A percentile compares a stretch with the other conserved stretches of the same genome.
Conservation (phyloP, 2,797 vertebrate genomes). For the Malacoctenus gilli region DNA sequence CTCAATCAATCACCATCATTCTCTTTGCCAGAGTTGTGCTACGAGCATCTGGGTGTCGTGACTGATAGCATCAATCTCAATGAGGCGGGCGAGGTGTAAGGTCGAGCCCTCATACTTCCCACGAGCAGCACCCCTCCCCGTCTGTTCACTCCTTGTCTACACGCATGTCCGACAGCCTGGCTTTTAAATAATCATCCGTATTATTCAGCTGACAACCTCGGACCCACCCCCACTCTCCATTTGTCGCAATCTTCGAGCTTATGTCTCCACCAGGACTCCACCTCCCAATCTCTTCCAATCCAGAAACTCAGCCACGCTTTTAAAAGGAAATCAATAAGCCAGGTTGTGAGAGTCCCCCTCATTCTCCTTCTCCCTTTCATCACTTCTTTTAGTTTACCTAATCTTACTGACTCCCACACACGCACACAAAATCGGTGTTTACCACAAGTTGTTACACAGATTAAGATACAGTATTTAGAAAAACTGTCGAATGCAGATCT, state of each 20-base stretch:
- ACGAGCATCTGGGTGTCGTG: constrained; percentile 49
- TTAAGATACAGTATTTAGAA: no score
- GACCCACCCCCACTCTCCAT: constrained; percentile 1
- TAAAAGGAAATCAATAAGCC: constrained; percentile 64
- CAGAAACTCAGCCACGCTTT: constrained; percentile 43
- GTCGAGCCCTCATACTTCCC: constrained; percentile 17
- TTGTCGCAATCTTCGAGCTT: constrained; percentile 4
- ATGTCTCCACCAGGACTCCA: constrained; percentile 26
- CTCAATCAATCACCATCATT: constrained; percentile 64
- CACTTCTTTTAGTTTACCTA: constrained; percentile 27
- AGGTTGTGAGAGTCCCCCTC: constrained; percentile 43
- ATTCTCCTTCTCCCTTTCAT: constrained; percentile 20
- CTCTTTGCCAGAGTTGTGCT: constrained; percentile 44
- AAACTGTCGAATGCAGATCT: no score
- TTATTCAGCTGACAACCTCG: constrained; percentile 23
- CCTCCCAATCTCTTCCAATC: constrained; percentile 40
- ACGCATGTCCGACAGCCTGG: constrained; percentile 2
- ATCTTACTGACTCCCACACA: constrained; percentile 14
- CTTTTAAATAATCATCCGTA: constrained; percentile 32
- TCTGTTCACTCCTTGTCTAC: constrained; percentile 9
- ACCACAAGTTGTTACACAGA: no score
- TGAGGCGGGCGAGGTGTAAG: constrained; percentile 8
- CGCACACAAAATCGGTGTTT: neutral
- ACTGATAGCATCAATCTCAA: constrained; percentile 46
- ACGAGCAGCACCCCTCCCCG: constrained; percentile 5